Evolutionary conservation across 2,888 invertebrate species (phyloP).

Genomic region (Sarcophaga caerulescens): DNA sequence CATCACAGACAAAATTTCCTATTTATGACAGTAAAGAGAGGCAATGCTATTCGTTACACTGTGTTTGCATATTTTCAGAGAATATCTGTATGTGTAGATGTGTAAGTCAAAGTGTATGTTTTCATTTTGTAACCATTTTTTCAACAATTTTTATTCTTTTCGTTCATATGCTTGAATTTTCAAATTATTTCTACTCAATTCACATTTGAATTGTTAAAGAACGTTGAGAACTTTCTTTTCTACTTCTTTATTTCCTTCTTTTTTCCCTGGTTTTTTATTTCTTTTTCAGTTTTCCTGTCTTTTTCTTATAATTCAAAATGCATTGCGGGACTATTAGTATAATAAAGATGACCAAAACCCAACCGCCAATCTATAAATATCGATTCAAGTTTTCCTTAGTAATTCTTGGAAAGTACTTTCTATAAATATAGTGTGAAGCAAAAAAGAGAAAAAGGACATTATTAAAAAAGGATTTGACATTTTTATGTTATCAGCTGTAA

Average conservation of each 20-base stretch:
- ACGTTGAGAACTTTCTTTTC: slow-evolving; percentile 7
- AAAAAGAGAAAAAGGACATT: neutral
- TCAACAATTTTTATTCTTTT: no score
- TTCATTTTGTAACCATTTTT: no score
- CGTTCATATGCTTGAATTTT: neutral
- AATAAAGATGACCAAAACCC: neutral
- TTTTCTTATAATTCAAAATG: neutral
- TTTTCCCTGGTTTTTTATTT: neutral
- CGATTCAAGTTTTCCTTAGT: neutral
- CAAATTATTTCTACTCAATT: neutral
- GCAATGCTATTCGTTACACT: no score
- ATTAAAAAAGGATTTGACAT: slow-evolving; percentile 8
- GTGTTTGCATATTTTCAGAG: no score
- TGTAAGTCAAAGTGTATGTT: no score
- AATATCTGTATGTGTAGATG: no score
- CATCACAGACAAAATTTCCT: no score
- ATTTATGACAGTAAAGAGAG: no score
- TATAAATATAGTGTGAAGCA: neutral
- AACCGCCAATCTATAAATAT: neutral
- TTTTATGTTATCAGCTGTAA: slow-evolving; percentile 11
- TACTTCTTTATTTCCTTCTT: neutral
- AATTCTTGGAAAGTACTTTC: neutral
- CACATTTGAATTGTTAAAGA: neutral
- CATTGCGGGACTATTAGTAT: neutral
- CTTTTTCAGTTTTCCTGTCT: neutral